A percentile compares a stretch with the other conserved stretches of the same genome.
phyloP scores from a whole-genome alignment of 2,888 invertebrate species.

The Caenorhabditis doughertyi region DNA sequence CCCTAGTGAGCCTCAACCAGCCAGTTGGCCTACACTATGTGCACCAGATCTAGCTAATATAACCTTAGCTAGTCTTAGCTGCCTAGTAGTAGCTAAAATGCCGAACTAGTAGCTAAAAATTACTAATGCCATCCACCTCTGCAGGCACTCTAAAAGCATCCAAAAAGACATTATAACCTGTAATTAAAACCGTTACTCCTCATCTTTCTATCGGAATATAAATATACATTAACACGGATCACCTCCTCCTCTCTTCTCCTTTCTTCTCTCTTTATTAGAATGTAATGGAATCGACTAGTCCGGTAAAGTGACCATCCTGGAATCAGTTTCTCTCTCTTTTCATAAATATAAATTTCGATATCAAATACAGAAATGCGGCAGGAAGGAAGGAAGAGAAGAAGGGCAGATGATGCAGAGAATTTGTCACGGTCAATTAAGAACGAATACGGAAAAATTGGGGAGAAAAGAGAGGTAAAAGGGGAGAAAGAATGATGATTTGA shows the following conservation, averaged over 20 bases:
- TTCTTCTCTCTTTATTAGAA: slow-evolving; percentile 41
- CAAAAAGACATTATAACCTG: slow-evolving; percentile 21
- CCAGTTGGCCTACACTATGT: no score
- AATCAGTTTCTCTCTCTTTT: slow-evolving; percentile 29
- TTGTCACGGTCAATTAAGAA: slow-evolving; percentile 65
- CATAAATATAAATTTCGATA: slow-evolving; percentile 9
- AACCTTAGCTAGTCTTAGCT: no score
- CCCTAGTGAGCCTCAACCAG: no score
- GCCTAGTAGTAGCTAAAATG: no score
- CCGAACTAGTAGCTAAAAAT: no score
- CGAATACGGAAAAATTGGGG: slow-evolving; percentile 26
- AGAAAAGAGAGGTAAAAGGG: slow-evolving; percentile 9
- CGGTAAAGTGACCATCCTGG: slow-evolving; percentile 52
- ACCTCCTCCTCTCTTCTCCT: neutral
- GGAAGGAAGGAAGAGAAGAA: neutral
- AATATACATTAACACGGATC: slow-evolving; percentile 49
- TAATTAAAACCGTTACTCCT: slow-evolving; percentile 57
- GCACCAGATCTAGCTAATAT: no score
- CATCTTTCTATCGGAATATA: slow-evolving; percentile 1
- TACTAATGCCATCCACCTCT: no score
- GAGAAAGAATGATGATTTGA: slow-evolving; percentile 7
- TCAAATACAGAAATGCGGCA: slow-evolving; percentile 16
- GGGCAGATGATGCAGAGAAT: slow-evolving; percentile 40
- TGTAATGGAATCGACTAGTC: slow-evolving; percentile 60
- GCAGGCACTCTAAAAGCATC: slow-evolving; percentile 2